Evolutionary conservation across 2,113 vertebrate species (phyloP).

Genomic region (Mionectes macconnelli): DNA sequence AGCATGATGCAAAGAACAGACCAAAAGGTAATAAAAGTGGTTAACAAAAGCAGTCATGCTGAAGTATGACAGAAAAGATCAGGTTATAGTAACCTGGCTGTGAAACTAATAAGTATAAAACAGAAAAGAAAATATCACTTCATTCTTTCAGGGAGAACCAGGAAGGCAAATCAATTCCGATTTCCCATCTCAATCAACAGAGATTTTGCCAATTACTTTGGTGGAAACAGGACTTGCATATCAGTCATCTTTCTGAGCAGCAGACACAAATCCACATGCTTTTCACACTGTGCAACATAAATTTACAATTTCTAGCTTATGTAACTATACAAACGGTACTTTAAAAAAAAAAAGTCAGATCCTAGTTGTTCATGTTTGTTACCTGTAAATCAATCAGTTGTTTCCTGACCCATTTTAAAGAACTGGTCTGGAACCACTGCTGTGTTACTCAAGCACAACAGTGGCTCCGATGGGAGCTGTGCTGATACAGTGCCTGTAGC

Average conservation of each 20-base stretch:
- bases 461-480: neutral
- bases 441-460: neutral
- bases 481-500: neutral
- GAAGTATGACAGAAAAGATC: conserved; percentile 14
- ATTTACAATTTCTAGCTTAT: neutral
- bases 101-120: conserved; percentile 37
- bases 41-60: conserved; percentile 7
- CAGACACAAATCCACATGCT: neutral
- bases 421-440: neutral
- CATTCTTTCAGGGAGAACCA: conserved; percentile 31
- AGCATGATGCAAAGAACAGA: conserved; percentile 10
- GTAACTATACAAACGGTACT: neutral
- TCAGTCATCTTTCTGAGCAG: neutral
- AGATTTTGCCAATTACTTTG: conserved; percentile 19
- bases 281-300: neutral
- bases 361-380: neutral
- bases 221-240: neutral
- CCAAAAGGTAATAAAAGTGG: conserved; percentile 22
- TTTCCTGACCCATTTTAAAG: neutral
- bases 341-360: neutral
- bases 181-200: conserved; percentile 6
- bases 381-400: neutral
- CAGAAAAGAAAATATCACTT: conserved; percentile 32
- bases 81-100: conserved; percentile 31
- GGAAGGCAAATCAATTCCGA: neutral